A percentile compares a stretch with the other conserved stretches of the same genome.
Conservation (phyloP, 2,797 vertebrate genomes). For the Sciurus vulgaris region DNA sequence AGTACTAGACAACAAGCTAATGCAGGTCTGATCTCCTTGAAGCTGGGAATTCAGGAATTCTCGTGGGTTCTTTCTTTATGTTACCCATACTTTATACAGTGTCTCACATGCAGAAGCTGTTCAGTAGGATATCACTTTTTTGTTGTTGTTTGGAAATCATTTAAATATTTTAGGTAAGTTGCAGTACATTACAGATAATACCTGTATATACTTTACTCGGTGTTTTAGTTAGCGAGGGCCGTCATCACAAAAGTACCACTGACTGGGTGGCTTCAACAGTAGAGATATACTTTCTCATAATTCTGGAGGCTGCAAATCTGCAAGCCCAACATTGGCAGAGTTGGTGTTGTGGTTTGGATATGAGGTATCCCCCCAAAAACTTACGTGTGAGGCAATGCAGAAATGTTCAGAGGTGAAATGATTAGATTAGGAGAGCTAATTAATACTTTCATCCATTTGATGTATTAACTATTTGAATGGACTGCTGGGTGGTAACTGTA, state of each 20-base stretch:
- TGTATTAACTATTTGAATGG: too few relatives aligned
- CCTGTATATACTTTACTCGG: background rate
- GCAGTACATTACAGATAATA: background rate
- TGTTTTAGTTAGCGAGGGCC: background rate
- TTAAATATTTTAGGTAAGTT: slow-evolving; percentile 1
- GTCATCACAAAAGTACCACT: background rate
- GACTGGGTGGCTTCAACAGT: background rate
- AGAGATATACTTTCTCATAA: background rate
- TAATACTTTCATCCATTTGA: too few relatives aligned
- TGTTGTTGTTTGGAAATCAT: background rate
- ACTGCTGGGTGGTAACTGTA: too few relatives aligned
- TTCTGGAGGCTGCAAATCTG: background rate
- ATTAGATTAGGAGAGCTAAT: too few relatives aligned
- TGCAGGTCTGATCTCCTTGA: slow-evolving; percentile 18
- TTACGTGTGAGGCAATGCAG: too few relatives aligned
- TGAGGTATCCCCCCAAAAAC: too few relatives aligned
- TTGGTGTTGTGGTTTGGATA: background rate
- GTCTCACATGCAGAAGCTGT: background rate
- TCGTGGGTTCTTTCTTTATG: background rate
- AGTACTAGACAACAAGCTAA: background rate
- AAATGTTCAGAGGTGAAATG: too few relatives aligned
- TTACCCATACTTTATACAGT: background rate
- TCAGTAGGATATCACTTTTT: background rate
- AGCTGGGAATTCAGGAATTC: background rate
- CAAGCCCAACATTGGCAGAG: background rate